Conservation (phyloP, 2,888 invertebrate genomes). For the Embidobia sp. region DNA sequence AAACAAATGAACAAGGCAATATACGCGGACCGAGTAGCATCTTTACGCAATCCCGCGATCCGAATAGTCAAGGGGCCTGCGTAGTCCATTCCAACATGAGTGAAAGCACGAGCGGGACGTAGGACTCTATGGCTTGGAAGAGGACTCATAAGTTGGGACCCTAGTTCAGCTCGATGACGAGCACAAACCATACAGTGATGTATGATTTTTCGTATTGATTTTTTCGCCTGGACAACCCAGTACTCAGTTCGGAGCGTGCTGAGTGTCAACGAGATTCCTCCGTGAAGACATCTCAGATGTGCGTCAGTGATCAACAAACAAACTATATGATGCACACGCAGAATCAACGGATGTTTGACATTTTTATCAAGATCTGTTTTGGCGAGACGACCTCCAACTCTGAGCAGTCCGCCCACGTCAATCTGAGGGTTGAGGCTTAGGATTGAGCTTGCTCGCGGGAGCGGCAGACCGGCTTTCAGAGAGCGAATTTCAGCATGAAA, state of each 20-base stretch:
- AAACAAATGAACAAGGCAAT: conserved; percentile 48
- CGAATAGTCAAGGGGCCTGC: conserved; percentile 45
- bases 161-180: neutral
- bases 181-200: neutral
- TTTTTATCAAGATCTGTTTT: neutral
- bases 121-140: neutral
- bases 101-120: conserved; percentile 18
- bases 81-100: conserved; percentile 41
- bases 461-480: neutral
- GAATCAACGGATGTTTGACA: neutral
- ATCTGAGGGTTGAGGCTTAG: neutral
- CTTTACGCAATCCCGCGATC: conserved; percentile 23
- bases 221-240: neutral
- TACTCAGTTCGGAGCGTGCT: neutral
- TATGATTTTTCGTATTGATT: neutral
- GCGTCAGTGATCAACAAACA: neutral
- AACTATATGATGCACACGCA: neutral
- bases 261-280: neutral
- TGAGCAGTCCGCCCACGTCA: neutral
- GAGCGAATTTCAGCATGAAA: neutral
- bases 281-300: neutral
- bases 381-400: neutral
- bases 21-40: conserved; percentile 29
- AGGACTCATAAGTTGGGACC: conserved; percentile 8
- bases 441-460: neutral